Evolutionary conservation across 2,113 vertebrate species (phyloP), one percentile per base, ranked within the genome.

Genomic region (Furnarius figulus): DNA sequence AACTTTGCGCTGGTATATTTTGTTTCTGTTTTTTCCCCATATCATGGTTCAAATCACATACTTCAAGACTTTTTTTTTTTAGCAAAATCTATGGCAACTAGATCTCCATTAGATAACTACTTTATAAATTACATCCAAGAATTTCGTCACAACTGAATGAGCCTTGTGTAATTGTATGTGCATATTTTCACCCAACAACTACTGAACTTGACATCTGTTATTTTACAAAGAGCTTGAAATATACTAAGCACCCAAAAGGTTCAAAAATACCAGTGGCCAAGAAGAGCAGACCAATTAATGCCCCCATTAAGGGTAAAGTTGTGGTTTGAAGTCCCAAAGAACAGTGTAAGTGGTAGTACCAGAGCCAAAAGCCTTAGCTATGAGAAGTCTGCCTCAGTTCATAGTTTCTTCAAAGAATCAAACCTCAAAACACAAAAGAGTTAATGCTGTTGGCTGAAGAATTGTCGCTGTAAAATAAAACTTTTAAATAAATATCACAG

Each of bases 321-420:
- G 42, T 42, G n/a, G 86, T 35, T 33, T 63, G 58, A 96, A 93
- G 63, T 55, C 65, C 23, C 55, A 81, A 47, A 89, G 35, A 92
- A 37, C 19, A 86, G 39, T 17, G 3, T 23, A 84, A 93, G 24
- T 50, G 67, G 77, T 58, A 78, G 22, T 37, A 95, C 20, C 55
- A 81, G 33, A 67, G 46, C 11, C 37, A 86, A 95, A 82, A 85
- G 67, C 31, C 44, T n/a, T 71, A 53, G 50, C 35, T 74, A 42
- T 67, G 63, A 58, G 28, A 92, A 80, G 42, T 74, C 37, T 65
- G 52, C 77, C 59, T 92, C 47, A 31, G 68, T 74, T 90, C 72
- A 77, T 20, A 59, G 68, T 42, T 84, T 92, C 90, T 86, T 96
- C 76, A 93, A 93, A 95, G 72, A 86, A 67, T 46, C 23, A 74